Evolutionary conservation across 2,888 invertebrate genomes (phyloP), one percentile per base, ranked within the genome.

Genomic region (Sinodicranocentrus sp.): DNA sequence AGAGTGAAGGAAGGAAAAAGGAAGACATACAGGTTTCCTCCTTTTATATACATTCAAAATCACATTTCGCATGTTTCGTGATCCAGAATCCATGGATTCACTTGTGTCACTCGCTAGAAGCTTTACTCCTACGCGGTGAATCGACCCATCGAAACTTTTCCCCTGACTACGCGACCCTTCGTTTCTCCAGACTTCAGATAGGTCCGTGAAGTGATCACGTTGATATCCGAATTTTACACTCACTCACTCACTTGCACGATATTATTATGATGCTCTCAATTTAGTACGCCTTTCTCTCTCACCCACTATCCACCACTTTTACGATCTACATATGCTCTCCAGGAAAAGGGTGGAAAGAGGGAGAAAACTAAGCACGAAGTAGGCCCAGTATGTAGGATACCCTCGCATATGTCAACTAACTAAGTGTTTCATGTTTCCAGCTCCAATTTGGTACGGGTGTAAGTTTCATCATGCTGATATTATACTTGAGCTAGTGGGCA

Each of bases 171-270:
- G n/a, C 68, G 19, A 57, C 76, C 28, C 33, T 57, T 68, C 59
- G 68, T 13, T 61, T 59, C 39, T 68, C 43, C 43, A 48, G 48
- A 39, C 63, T 65, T 26, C 67, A 73, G 10, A 21, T n/a, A 52
- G 67, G 23, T 52, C 25, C 26, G 44, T 21, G 6, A 33, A 33
- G 10, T 67, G 70, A 78, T 79, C 71, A 61, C 52, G 63, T 23
- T 79, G 79, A 79, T 79, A 79, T 26, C 80, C 72, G 65, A 80
- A 80, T 65, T 80, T 80, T 80, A 78, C 78, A 73, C n/a, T n/a
- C 65, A 13, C 57, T 57, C 67, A 48, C 75, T 82, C 75, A 57
- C 54, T 68, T 48, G 39, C 72, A 57, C 72, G 61, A 57, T 65
- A 54, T 80, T 73, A 67, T 80, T 72, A 73, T 44, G 67, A 68